A percentile compares a stretch with the other conserved stretches of the same genome.
These are phyloP conservation scores for Dicerorhinus sumatrensis DNA, from an alignment of 2,113 vertebrate species.

Conservation along the genomic window DNA sequence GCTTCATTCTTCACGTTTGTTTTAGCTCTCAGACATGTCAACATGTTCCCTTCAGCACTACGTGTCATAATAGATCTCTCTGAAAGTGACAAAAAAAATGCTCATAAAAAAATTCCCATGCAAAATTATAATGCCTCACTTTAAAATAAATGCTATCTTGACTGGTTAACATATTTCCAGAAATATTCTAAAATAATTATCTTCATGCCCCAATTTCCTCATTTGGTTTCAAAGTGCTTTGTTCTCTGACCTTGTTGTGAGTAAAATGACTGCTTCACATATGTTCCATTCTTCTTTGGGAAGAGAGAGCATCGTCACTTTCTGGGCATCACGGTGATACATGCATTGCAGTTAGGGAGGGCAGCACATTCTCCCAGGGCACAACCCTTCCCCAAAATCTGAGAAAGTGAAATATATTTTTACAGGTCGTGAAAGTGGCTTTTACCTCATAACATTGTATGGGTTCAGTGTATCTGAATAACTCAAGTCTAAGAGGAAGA, in stretches of 20 bases:
- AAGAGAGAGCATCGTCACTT: neutral
- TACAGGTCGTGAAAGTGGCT: constrained; percentile 45
- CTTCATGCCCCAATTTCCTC: constrained; percentile 51
- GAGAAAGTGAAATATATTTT: constrained; percentile 51
- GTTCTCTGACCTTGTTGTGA: constrained; percentile 69
- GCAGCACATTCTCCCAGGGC: neutral
- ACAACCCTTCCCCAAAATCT: neutral
- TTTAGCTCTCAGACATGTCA: constrained; percentile 81
- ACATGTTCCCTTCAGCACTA: constrained; percentile 74
- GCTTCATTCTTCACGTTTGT: constrained; percentile 80
- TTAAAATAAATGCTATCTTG: constrained; percentile 69
- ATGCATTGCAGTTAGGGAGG: neutral
- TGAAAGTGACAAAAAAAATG: constrained; percentile 77
- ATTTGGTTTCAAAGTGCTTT: constrained; percentile 68
- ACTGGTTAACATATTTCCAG: constrained; percentile 62
- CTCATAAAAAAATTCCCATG: constrained; percentile 58
- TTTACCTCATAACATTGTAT: neutral
- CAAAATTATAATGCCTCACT: constrained; percentile 68
- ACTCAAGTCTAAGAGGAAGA: constrained; percentile 39
- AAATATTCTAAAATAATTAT: constrained; percentile 75
- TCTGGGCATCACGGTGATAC: neutral
- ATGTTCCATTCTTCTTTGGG: constrained; percentile 48
- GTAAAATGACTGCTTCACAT: constrained; percentile 28
- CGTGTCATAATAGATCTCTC: constrained; percentile 74
- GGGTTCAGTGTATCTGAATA: constrained; percentile 53